Base-by-base conservation (phyloP, 2,113 vertebrate species). In the Noturus placidus region DNA sequence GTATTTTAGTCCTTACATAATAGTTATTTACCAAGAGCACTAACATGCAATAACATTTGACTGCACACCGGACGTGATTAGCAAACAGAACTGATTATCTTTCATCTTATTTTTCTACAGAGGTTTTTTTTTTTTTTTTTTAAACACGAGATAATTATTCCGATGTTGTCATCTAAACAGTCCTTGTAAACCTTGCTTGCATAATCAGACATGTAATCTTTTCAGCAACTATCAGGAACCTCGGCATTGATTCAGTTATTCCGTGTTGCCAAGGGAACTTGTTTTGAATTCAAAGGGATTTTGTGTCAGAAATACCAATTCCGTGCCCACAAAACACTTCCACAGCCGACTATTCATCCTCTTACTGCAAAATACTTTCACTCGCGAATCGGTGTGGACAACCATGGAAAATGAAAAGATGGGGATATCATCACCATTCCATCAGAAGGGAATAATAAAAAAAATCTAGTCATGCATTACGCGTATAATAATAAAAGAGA, bases 251-350 rank as follows among this genome's bases (percentile, higher is more conserved):
- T 70, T 82, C 69, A 63, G 84, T 80, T 87, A 82, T 86, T 83
- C 65, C 84, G 87, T 76, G 92, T 92, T 90, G 83, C 85, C 90
- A 90, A 90, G 89, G 91, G 78, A 92, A 93, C 88, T 91, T 93
- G 81, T 83, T 91, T 89, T 87, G 70, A 84, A 91, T 91, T 92
- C 89, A 90, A 92, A 90, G 85, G 83, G 85, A 87, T 87, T 87
- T 91, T 86, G 83, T 90, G 46, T 88, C 86, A 89, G 82, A 91
- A 88, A 91, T 87, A 88, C 86, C 61, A 69, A 91, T 83, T 56
- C 83, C 88, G 79, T 89, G 79, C 89, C 85, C 87, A 90, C 81
- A 84, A 86, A 90, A 67, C 86, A 87, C 82, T 87, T 87, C 84
- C 85, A 81, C 59, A 59, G 79, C 52, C 5, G 86, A 82, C 80